Base-by-base conservation (phyloP, 2,888 invertebrate species). In the Athalia rosae region DNA sequence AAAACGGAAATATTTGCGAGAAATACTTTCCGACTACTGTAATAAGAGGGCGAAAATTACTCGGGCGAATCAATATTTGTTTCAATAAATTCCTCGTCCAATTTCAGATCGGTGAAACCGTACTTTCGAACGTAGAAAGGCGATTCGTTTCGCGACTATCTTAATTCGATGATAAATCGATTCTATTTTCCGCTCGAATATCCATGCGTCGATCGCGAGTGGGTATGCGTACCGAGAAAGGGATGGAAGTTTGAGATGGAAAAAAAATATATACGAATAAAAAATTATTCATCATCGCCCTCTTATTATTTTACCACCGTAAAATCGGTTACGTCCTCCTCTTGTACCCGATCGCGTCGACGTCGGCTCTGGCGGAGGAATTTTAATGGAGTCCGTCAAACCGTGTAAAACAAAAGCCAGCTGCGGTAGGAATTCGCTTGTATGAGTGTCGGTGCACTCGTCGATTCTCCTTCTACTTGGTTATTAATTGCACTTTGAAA, bases 1-100 rank as follows among this genome's bases (percentile, higher is more conserved):
- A 87, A 87, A 86, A 86, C 85, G 87, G 85, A 88, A 88, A 88
- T 87, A 89, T 89, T 89, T 86, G 84, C 85, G 85, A 80, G 84
- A 84, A 88, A 88, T 88, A 87, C 86, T 88, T 88, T 86, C 86
- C 84, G 4, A 43, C 43, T 11, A 59, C 11, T 4, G 15, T 4
- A 3, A 41, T 8, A 11, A 7, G 48, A 3, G 58, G 77, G 59
- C 13, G 59, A 67, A 66, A 77, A 77, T 69, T 59, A 67, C 77
- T 48, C 63, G 15, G 47, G 47, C 28, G 69, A 77, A 77, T 77
- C 77, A 58, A 77, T 71, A 77, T 77, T 62, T 71, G 41, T 77
- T 69, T 73, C 73, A 50, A 73, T 59, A 43, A 69, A 69, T 73
- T 53, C 71, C 50, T 59, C 50, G 45, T 13, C 73, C 62, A 77